These are phyloP conservation scores for Natrix natrix DNA, from an alignment of 2,797 vertebrate species.

Conservation along the genomic window DNA sequence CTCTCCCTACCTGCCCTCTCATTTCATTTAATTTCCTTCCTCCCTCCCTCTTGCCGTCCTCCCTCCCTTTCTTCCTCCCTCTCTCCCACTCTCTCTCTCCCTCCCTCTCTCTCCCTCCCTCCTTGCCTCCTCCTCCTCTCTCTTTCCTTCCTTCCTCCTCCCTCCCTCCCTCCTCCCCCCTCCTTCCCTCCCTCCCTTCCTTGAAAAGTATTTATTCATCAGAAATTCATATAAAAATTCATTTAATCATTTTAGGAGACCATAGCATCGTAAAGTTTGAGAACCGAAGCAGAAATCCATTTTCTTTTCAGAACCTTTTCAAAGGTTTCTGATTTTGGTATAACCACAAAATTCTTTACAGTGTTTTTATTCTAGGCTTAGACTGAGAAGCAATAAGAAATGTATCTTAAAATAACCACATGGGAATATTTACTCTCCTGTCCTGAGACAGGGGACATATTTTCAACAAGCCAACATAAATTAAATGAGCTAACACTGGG, in stretches of 20 bases:
- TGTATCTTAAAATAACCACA: slow-evolving; percentile 32
- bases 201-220: background rate
- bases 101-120: too few species aligned
- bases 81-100: too few species aligned
- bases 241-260: background rate
- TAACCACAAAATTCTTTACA: slow-evolving; percentile 42
- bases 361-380: slow-evolving; percentile 23
- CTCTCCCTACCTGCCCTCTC: too few species aligned
- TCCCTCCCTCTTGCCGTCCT: too few species aligned
- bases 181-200: background rate
- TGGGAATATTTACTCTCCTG: slow-evolving; percentile 29
- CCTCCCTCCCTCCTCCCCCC: too few species aligned
- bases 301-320: slow-evolving; percentile 8
- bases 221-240: background rate
- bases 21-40: too few species aligned
- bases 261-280: background rate
- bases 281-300: slow-evolving; percentile 4
- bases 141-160: too few species aligned
- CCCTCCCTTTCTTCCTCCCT: too few species aligned
- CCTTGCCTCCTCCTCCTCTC: too few species aligned
- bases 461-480: slow-evolving; percentile 33
- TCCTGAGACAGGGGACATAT: slow-evolving; percentile 2
- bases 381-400: slow-evolving; percentile 34
- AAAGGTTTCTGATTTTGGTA: slow-evolving; percentile 14
- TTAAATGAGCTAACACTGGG: background rate